Evolutionary conservation across 2,888 invertebrate species (phyloP).

Genomic region (Stomorhina lunata): DNA sequence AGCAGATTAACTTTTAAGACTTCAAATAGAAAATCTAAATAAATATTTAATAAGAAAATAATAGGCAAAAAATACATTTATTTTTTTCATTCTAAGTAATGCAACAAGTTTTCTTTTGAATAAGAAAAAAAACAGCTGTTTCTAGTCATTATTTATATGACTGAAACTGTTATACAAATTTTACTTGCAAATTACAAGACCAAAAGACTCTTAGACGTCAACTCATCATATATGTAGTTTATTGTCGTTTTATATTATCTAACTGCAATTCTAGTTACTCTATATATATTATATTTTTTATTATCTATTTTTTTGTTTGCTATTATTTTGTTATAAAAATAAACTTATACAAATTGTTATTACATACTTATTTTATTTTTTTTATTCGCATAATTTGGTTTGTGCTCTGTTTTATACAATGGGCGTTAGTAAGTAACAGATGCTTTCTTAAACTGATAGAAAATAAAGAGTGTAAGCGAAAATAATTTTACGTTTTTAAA

Average conservation of each 20-base stretch:
- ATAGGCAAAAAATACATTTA: too few species aligned
- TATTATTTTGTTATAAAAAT: slow-evolving; percentile 18
- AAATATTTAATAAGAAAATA: slow-evolving; percentile 11
- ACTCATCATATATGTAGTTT: slow-evolving; percentile 6
- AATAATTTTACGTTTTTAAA: too few species aligned
- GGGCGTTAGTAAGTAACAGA: slow-evolving; percentile 58
- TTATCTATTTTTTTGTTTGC: not conserved
- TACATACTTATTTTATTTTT: not conserved
- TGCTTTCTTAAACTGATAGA: not conserved
- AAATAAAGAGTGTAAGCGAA: not conserved
- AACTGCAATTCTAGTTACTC: slow-evolving; percentile 8
- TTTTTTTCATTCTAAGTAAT: too few species aligned
- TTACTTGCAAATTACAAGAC: not conserved
- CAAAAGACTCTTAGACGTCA: not conserved
- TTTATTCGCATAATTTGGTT: not conserved
- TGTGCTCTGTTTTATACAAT: slow-evolving; percentile 21
- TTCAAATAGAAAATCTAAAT: not conserved
- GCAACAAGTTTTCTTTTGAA: too few species aligned
- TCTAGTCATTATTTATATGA: not conserved
- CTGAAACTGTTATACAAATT: not conserved
- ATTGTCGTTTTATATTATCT: not conserved
- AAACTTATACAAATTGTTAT: slow-evolving; percentile 27
- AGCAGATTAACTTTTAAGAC: slow-evolving; percentile 1
- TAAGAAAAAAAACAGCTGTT: too few species aligned
- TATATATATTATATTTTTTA: not conserved